Conservation (phyloP, 2,797 vertebrate species). For the Geotrypetes seraphini region DNA sequence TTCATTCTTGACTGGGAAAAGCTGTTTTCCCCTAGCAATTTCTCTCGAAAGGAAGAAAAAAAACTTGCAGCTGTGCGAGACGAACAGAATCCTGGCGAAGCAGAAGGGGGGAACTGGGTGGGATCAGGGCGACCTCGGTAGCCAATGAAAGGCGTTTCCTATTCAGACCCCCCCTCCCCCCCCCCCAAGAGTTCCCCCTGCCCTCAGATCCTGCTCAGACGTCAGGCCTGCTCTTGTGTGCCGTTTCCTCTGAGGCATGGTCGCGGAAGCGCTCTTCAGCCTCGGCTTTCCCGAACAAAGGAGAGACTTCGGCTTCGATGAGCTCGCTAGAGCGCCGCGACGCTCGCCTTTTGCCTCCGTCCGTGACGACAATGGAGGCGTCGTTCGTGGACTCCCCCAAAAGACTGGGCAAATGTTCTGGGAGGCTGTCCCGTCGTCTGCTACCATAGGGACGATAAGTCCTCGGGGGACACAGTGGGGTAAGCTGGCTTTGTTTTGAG, state of each 20-base stretch:
- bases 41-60: slow-evolving; percentile 26
- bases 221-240: slow-evolving; percentile 37
- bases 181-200: slow-evolving; percentile 27
- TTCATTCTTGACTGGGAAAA: slow-evolving; percentile 18
- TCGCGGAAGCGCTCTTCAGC: slow-evolving; percentile 29
- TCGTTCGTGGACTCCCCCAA: slow-evolving; percentile 31
- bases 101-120: slow-evolving; percentile 29
- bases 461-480: slow-evolving; percentile 28
- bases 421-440: slow-evolving; percentile 16
- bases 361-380: slow-evolving; percentile 14
- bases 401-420: slow-evolving; percentile 10
- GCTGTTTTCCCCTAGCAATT: slow-evolving; percentile 16
- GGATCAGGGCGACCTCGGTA: slow-evolving; percentile 19
- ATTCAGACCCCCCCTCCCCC: too few species aligned
- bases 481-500: slow-evolving; percentile 34
- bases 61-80: slow-evolving; percentile 26
- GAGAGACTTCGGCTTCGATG: slow-evolving; percentile 31
- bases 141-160: slow-evolving; percentile 50
- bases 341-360: slow-evolving; percentile 3
- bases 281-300: slow-evolving; percentile 45
- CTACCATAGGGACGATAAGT: slow-evolving; percentile 14
- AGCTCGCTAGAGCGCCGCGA: slow-evolving; percentile 3
- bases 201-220: slow-evolving; percentile 26
- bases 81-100: slow-evolving; percentile 28
- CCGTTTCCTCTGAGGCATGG: slow-evolving; percentile 31